Evolutionary conservation across 2,113 vertebrate species (phyloP).

Genomic region (Silurus meridionalis): DNA sequence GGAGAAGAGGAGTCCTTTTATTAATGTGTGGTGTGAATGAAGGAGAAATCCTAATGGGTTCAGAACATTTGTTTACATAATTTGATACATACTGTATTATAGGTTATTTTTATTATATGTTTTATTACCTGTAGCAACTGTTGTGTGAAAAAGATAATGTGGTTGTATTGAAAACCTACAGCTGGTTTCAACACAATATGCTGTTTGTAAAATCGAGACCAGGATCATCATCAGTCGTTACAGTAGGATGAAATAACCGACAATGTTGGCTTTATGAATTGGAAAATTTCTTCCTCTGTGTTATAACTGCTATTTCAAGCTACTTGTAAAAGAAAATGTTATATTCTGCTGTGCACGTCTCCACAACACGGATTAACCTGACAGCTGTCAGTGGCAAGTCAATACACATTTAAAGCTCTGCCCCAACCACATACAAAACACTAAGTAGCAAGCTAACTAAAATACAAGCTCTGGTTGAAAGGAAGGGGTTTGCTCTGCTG

Average conservation of each 20-base stretch:
- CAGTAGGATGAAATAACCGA: not conserved
- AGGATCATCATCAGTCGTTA: not conserved
- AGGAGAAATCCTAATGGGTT: not conserved
- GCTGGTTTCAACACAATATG: not conserved
- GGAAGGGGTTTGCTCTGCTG: not conserved
- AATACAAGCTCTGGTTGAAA: not conserved
- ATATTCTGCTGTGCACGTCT: not conserved
- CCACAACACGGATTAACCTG: slow-evolving; percentile 8
- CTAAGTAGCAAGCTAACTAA: not conserved
- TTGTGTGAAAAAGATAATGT: not conserved
- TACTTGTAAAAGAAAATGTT: not conserved
- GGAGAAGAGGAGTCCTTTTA: not conserved
- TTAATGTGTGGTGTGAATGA: not conserved
- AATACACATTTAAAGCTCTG: slow-evolving; percentile 12
- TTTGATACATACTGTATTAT: not conserved
- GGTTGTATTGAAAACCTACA: not conserved
- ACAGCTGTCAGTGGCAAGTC: slow-evolving; percentile 16
- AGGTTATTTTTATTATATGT: not conserved
- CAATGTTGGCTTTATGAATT: not conserved
- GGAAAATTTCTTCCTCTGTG: not conserved
- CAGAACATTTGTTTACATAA: slow-evolving; percentile 12
- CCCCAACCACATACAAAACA: not conserved
- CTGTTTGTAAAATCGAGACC: not conserved
- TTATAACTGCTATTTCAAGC: slow-evolving; percentile 13
- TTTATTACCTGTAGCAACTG: slow-evolving; percentile 19